Evolutionary conservation across 2,888 invertebrate species (phyloP).

Genomic region (Deroplatys truncata): DNA sequence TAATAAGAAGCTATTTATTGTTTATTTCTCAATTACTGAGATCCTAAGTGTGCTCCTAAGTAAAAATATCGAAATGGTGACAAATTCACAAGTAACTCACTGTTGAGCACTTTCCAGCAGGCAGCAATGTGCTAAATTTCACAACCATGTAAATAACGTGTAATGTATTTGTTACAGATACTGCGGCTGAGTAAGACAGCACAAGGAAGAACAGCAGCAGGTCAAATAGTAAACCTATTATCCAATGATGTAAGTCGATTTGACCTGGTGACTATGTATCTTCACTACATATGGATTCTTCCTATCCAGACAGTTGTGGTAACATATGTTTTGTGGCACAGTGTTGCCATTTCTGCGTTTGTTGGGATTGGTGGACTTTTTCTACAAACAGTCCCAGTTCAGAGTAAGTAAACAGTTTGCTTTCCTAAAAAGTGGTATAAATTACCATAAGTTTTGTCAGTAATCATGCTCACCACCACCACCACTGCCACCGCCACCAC

Average conservation of each 20-base stretch:
- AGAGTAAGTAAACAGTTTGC: constrained; percentile 31
- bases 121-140: neutral
- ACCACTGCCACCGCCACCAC: too few relatives aligned
- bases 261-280: constrained; percentile 49
- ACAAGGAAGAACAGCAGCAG: constrained; percentile 55
- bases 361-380: constrained; percentile 58
- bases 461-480: too few relatives aligned
- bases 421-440: neutral
- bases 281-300: constrained; percentile 53
- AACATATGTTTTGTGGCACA: constrained; percentile 55
- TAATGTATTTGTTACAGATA: constrained; percentile 37
- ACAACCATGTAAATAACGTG: neutral
- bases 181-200: constrained; percentile 55
- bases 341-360: constrained; percentile 53
- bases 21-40: too few relatives aligned
- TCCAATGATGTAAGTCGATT: constrained; percentile 55
- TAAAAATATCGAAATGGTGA: too few relatives aligned
- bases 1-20: too few relatives aligned
- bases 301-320: constrained; percentile 59
- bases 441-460: too few relatives aligned
- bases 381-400: constrained; percentile 34
- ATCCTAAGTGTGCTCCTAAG: too few relatives aligned
- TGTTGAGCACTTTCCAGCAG: neutral
- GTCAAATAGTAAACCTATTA: constrained; percentile 54
- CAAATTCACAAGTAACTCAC: too few relatives aligned